Base-by-base conservation (phyloP, 2,797 vertebrate species). In the Cuniculus paca region DNA sequence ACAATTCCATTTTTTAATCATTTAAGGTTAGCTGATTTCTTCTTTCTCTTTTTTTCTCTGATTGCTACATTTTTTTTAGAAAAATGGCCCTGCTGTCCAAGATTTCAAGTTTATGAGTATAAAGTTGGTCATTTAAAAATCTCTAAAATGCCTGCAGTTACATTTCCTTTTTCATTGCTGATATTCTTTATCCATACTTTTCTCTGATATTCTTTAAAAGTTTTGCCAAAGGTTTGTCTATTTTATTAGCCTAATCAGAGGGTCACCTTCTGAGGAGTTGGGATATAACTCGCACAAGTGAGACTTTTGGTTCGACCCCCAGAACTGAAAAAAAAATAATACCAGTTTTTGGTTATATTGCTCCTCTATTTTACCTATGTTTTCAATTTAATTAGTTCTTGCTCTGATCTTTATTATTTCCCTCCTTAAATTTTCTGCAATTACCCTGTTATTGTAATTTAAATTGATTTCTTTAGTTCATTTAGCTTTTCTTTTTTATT, bases 51-150 rank as follows among this genome's bases (percentile, higher is more conserved):
- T 86, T 68, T 60, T 36, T 14, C 54, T 10, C 54, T 72, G 26
- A 56, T 86, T 58, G 26, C 28, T 58, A n/a, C 1, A 28, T 17
- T 42, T 77, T 54, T 72, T 91, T 81, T 72, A 45, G 22, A 85
- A 80, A 70, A 81, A 22, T 63, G 12, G 14, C 2, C 7, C 12
- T n/a, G 5, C 24, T 68, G 42, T 91, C 61, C n/a, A 65, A 94
- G 24, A 95, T 78, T 75, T 94, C 42, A 61, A 89, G 78, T 93
- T 20, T 42, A 68, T 26, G 48, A 63, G 16, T 45, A 85, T 48
- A 61, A 48, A 94, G 50, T 20, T 61, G 24, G 36, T 87, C 42
- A 39, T 75, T 74, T 91, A 42, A 6, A 70, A 79, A 88, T 77
- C 78, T 78, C 50, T 61, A 68, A 31, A 24, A 68, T 12, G 12